phyloP scores from a whole-genome alignment of 2,113 vertebrate genomes.

The Bubo blakistoni region DNA sequence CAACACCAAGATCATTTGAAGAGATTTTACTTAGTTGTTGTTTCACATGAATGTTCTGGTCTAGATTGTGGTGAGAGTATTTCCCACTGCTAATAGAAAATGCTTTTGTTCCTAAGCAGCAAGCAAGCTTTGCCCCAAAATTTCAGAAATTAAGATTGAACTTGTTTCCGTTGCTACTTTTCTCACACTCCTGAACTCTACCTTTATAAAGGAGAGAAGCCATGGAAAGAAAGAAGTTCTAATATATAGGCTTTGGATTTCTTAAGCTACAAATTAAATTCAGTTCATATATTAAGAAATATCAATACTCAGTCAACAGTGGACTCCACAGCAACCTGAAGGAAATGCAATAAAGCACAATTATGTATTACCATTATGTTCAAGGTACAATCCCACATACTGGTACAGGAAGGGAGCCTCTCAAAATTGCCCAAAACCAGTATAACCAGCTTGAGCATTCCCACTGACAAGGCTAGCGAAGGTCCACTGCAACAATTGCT shows the following conservation, averaged over 20 bases:
- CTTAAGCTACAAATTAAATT: background rate
- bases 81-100: background rate
- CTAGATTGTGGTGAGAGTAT: background rate
- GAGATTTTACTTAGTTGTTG: background rate
- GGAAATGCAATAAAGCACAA: background rate
- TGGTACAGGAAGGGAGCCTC: background rate
- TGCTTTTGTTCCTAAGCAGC: background rate
- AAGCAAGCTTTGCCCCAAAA: background rate
- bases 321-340: background rate
- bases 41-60: background rate
- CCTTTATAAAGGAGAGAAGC: background rate
- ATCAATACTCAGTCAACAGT: background rate
- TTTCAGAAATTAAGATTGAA: background rate
- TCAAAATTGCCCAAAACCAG: background rate
- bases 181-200: background rate
- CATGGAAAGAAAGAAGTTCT: background rate
- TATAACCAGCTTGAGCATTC: background rate
- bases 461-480: accelerated
- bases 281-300: background rate
- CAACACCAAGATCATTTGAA: background rate
- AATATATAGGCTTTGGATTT: background rate
- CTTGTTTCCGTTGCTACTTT: background rate
- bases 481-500: background rate
- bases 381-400: background rate
- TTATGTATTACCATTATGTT: background rate